Conservation (phyloP, 2,113 vertebrate species). For the Platanista minor region DNA sequence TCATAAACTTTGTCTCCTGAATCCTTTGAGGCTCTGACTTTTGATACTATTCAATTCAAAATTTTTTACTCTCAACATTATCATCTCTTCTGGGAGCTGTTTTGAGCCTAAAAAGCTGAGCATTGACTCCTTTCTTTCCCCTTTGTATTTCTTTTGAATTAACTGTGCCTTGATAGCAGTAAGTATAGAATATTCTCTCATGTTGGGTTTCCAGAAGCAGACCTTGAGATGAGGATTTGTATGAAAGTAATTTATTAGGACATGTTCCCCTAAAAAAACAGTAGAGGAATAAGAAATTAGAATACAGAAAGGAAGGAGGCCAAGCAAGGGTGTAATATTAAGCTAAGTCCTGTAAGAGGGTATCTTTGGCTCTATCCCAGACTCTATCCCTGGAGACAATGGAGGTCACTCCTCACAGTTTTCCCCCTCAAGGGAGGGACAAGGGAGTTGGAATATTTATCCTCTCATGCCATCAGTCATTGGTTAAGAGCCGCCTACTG, state of each 20-base stretch:
- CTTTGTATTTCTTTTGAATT: constrained; percentile 1
- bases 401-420: neutral
- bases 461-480: neutral
- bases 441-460: neutral
- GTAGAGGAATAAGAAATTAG: neutral
- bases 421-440: neutral
- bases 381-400: neutral
- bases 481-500: neutral
- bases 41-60: neutral
- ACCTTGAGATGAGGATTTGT: neutral
- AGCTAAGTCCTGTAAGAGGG: neutral
- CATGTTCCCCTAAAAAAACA: neutral
- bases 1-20: neutral
- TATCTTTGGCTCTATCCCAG: neutral
- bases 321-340: neutral
- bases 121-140: neutral
- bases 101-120: neutral
- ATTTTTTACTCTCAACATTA: neutral
- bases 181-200: neutral
- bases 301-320: neutral
- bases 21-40: neutral
- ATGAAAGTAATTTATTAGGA: neutral
- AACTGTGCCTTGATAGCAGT: neutral
- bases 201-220: neutral
- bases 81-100: neutral